phyloP scores from a whole-genome alignment of 2,113 vertebrate species.

The Eira barbara region DNA sequence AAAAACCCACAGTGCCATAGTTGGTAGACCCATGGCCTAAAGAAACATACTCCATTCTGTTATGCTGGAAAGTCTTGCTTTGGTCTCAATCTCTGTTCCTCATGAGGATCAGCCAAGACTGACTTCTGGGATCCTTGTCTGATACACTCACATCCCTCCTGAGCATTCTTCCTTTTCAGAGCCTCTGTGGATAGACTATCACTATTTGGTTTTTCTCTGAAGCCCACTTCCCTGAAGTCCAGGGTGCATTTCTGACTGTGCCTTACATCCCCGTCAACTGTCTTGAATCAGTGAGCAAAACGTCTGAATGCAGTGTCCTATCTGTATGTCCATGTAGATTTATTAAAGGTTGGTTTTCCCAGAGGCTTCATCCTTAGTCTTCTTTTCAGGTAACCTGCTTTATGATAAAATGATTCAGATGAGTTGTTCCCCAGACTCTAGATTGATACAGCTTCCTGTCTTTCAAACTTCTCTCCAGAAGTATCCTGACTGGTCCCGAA shows the following conservation, averaged over 20 bases:
- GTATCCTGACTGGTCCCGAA: not conserved
- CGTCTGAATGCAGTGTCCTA: too few species aligned
- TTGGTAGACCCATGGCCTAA: not conserved
- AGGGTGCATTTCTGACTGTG: not conserved
- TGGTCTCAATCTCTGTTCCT: not conserved
- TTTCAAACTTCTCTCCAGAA: not conserved
- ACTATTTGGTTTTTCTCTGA: not conserved
- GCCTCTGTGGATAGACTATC: not conserved
- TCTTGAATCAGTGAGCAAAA: not conserved
- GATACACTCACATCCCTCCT: not conserved
- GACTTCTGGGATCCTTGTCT: not conserved
- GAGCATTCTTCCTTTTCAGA: not conserved
- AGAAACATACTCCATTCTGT: not conserved
- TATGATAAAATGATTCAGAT: not conserved
- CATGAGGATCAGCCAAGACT: rapidly evolving
- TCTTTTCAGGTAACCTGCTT: not conserved
- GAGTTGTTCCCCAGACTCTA: not conserved
- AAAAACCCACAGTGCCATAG: not conserved
- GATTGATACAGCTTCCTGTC: not conserved
- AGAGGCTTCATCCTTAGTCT: not conserved
- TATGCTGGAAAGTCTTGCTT: not conserved
- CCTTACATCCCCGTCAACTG: not conserved
- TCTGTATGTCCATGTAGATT: not conserved
- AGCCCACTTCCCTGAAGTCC: not conserved
- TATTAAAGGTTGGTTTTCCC: not conserved